Evolutionary conservation across 2,888 invertebrate species (phyloP).

Genomic region (Pandemis heparana): DNA sequence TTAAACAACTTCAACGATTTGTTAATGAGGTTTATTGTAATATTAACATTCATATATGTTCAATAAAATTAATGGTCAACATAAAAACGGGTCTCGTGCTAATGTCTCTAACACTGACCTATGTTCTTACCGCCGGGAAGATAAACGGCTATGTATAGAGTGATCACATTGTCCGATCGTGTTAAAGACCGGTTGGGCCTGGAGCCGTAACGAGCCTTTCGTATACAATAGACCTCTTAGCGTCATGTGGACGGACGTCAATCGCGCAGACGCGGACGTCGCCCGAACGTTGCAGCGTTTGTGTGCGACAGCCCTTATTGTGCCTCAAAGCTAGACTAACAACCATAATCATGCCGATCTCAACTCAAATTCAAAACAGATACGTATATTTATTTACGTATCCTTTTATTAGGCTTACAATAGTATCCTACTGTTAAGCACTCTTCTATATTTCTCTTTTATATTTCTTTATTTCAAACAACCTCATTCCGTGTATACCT

Average conservation of each 20-base stretch:
- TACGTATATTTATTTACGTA: neutral
- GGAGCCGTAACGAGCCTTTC: constrained; percentile 79
- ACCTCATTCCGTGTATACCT: neutral
- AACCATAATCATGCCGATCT: constrained; percentile 23
- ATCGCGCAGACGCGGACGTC: constrained; percentile 64
- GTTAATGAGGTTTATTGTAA: constrained; percentile 33
- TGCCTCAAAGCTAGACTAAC: constrained; percentile 43
- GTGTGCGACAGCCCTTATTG: constrained; percentile 73
- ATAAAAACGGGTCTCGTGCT: constrained; percentile 55
- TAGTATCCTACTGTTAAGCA: neutral
- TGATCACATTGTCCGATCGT: constrained; percentile 81
- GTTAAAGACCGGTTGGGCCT: constrained; percentile 82
- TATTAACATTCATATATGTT: constrained; percentile 35
- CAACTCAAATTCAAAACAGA: constrained; percentile 23
- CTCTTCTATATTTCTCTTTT: too few species aligned
- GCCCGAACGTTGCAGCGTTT: constrained; percentile 39
- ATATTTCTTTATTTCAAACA: neutral
- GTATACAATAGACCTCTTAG: constrained; percentile 86
- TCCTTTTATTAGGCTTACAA: neutral
- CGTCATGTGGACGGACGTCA: constrained; percentile 82
- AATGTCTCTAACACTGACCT: constrained; percentile 55
- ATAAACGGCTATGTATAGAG: constrained; percentile 78
- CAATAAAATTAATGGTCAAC: constrained; percentile 49
- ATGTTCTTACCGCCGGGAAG: constrained; percentile 57
- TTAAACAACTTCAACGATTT: constrained; percentile 28